Conservation (phyloP, 1,140 invertebrate species). For the Zaprionus capensis region DNA sequence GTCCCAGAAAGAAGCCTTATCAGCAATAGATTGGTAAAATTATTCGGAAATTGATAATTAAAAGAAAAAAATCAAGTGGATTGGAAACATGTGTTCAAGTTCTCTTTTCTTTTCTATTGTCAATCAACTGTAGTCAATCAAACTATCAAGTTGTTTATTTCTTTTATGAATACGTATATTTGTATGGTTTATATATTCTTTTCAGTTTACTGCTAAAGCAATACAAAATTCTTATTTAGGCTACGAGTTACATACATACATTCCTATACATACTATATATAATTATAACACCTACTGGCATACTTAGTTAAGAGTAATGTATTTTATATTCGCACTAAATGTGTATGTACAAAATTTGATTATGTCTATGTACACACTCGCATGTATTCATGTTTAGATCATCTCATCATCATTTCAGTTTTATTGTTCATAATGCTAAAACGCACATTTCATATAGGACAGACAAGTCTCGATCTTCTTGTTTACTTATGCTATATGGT, state of each 20-base stretch:
- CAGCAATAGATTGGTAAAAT: too few relatives aligned
- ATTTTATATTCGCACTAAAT: constrained; percentile 41
- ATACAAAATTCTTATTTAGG: constrained; percentile 62
- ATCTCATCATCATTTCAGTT: neutral
- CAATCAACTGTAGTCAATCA: too few relatives aligned
- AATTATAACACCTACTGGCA: constrained; percentile 57
- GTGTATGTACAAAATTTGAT: constrained; percentile 52
- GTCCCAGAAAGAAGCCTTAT: neutral
- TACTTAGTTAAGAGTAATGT: constrained; percentile 40
- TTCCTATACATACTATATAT: constrained; percentile 7
- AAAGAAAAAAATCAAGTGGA: too few relatives aligned
- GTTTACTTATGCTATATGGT: constrained; percentile 9
- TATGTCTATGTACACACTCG: constrained; percentile 31
- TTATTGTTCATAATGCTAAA: constrained; percentile 58
- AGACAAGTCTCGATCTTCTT: constrained; percentile 24
- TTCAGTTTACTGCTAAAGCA: constrained; percentile 56
- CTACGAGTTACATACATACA: constrained; percentile 47
- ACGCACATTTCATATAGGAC: constrained; percentile 55
- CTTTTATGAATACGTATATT: constrained; percentile 49
- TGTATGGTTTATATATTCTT: constrained; percentile 35
- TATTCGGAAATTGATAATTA: too few relatives aligned
- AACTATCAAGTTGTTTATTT: constrained; percentile 10
- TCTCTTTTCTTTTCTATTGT: too few relatives aligned
- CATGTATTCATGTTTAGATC: constrained; percentile 17
- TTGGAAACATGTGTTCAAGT: too few relatives aligned